These are phyloP conservation scores for Melanocharis versteri DNA, from an alignment of 2,113 vertebrate species.

Conservation along the genomic window DNA sequence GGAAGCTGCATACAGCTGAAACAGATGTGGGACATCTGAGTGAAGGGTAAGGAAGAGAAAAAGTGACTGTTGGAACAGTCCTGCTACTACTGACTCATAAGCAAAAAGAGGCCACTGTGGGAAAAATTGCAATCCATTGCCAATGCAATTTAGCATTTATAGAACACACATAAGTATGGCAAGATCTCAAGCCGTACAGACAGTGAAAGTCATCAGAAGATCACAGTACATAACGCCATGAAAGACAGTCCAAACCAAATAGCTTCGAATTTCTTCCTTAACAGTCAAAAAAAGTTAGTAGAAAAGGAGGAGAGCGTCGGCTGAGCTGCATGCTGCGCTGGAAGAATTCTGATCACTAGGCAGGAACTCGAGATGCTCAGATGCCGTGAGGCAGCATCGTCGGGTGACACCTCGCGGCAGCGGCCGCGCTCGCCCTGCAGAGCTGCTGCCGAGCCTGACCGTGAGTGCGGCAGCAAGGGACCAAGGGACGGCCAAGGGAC, in stretches of 20 bases:
- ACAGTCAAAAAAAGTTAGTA: not conserved
- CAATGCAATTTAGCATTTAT: not conserved
- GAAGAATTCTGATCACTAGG: not conserved
- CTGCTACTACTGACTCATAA: not conserved
- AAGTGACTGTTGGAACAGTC: not conserved
- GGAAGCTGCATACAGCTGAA: not conserved
- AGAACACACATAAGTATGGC: not conserved
- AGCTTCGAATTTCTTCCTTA: not conserved
- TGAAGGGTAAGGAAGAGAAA: not conserved
- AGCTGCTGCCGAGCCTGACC: fast-evolving
- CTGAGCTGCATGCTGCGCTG: not conserved
- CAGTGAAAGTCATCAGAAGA: not conserved
- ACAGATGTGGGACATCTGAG: not conserved
- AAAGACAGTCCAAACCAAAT: not conserved
- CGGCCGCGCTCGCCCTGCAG: fast-evolving
- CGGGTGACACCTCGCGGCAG: not conserved
- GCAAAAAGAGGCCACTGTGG: not conserved
- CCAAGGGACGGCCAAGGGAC: fast-evolving
- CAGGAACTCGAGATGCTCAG: not conserved
- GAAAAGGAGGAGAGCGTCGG: not conserved
- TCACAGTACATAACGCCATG: not conserved
- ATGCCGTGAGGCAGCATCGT: fast-evolving
- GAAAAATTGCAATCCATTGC: not conserved
- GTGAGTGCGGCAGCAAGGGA: fast-evolving
- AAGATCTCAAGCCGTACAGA: not conserved